A percentile compares a stretch with the other conserved stretches of the same genome.
Evolutionary conservation across 2,888 invertebrate species (phyloP).

Genomic region (Nebria brevicollis): DNA sequence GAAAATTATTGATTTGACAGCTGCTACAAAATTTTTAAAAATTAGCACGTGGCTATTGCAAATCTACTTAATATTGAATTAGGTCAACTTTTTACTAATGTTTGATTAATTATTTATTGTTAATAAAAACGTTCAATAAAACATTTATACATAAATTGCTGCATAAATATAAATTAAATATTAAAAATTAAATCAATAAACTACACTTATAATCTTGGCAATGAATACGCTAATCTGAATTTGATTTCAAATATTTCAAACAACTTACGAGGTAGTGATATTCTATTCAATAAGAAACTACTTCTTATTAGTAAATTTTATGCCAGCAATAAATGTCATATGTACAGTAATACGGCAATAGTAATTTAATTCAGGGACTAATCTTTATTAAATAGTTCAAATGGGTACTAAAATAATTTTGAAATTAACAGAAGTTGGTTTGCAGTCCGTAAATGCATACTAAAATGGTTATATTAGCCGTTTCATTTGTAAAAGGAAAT

Average conservation of each 20-base stretch:
- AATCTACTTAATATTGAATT: neutral
- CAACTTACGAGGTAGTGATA: conserved; percentile 2
- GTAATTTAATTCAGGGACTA: neutral
- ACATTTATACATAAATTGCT: too few relatives aligned
- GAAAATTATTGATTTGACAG: conserved; percentile 29
- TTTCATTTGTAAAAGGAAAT: conserved; percentile 28
- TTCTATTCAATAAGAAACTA: conserved; percentile 15
- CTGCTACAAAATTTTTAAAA: neutral
- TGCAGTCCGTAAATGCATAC: conserved; percentile 24
- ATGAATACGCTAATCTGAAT: neutral
- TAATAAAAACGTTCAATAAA: too few relatives aligned
- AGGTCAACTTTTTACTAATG: neutral
- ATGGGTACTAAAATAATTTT: conserved; percentile 14
- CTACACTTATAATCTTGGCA: neutral
- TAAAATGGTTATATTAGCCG: conserved; percentile 30
- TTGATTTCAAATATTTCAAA: neutral
- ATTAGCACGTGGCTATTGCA: conserved; percentile 19
- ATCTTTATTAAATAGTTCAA: conserved; percentile 28
- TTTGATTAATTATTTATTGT: neutral
- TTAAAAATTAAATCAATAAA: neutral
- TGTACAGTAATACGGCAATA: neutral
- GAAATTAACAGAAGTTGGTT: conserved; percentile 33
- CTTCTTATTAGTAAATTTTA: conserved; percentile 25
- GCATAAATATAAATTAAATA: too few relatives aligned
- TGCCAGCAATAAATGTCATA: conserved; percentile 15